Evolutionary conservation across 2,113 vertebrate genomes (phyloP).

Genomic region (Plecturocebus donacophilus): DNA sequence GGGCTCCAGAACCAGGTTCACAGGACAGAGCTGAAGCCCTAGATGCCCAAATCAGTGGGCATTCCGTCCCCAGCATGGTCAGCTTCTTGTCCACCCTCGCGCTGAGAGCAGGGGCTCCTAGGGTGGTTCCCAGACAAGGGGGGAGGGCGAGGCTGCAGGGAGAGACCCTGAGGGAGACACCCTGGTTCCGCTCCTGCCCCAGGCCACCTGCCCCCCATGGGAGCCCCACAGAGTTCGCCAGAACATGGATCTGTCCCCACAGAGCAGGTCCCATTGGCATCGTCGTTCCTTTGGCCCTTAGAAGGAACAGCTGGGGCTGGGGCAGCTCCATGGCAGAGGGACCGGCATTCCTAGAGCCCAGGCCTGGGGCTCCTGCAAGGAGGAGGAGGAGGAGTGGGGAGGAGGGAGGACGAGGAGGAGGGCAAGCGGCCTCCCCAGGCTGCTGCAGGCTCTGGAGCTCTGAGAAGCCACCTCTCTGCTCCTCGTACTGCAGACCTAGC

Average conservation of each 20-base stretch:
- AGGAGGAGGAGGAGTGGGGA: background rate
- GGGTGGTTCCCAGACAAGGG: background rate
- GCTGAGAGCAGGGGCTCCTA: background rate
- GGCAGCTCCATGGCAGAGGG: background rate
- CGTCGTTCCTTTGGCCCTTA: too few relatives aligned
- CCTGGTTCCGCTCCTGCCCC: background rate
- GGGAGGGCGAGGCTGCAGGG: background rate
- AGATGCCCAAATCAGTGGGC: too few relatives aligned
- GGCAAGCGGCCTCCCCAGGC: background rate
- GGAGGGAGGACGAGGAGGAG: background rate
- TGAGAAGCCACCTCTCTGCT: background rate
- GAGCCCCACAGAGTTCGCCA: background rate
- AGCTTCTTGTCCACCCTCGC: rapidly evolving
- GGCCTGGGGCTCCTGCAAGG: background rate
- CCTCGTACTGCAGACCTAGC: rapidly evolving
- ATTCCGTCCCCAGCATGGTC: rapidly evolving
- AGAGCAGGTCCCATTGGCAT: background rate
- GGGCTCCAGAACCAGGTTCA: background rate
- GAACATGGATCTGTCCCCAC: background rate
- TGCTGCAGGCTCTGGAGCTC: background rate
- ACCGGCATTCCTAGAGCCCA: background rate
- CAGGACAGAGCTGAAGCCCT: background rate
- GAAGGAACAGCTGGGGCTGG: background rate
- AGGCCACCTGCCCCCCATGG: background rate
- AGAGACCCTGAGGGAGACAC: rapidly evolving